A percentile compares a stretch with the other conserved stretches of the same genome.
These are phyloP conservation scores for Pseudorasbora parva DNA, from an alignment of 2,113 vertebrate species.

Conservation along the genomic window DNA sequence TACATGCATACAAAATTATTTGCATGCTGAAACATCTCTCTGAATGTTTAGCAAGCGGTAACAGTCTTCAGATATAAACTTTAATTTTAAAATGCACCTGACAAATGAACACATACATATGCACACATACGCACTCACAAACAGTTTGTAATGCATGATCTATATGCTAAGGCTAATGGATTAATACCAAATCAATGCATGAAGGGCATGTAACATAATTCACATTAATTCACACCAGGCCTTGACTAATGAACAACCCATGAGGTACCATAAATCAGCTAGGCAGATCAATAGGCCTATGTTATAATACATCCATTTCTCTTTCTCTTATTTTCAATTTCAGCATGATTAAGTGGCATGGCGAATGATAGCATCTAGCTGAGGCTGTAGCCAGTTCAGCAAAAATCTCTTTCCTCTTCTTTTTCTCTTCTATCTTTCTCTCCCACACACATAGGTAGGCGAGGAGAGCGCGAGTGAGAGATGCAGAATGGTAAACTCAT, in stretches of 20 bases:
- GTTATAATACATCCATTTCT: constrained; percentile 35
- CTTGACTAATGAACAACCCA: constrained; percentile 35
- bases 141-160: background rate
- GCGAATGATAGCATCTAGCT: background rate
- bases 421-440: constrained; percentile 2
- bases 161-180: background rate
- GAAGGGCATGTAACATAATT: constrained; percentile 34
- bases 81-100: background rate
- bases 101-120: background rate
- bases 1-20: constrained; percentile 12
- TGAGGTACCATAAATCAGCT: constrained; percentile 31
- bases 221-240: constrained; percentile 33
- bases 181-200: constrained; percentile 7
- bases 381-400: background rate
- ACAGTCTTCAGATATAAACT: background rate
- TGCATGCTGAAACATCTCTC: background rate
- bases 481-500: constrained; percentile 22
- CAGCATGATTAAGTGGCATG: constrained; percentile 1
- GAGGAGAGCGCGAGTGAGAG: background rate
- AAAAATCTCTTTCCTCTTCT: constrained; percentile 9
- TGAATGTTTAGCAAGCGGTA: background rate
- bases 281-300: constrained; percentile 41
- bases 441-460: constrained; percentile 1
- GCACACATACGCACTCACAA: background rate
- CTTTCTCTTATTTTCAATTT: constrained; percentile 19